Conservation (phyloP, 35 echinoderm and acorn worm species). For the Lytechinus pictus region DNA sequence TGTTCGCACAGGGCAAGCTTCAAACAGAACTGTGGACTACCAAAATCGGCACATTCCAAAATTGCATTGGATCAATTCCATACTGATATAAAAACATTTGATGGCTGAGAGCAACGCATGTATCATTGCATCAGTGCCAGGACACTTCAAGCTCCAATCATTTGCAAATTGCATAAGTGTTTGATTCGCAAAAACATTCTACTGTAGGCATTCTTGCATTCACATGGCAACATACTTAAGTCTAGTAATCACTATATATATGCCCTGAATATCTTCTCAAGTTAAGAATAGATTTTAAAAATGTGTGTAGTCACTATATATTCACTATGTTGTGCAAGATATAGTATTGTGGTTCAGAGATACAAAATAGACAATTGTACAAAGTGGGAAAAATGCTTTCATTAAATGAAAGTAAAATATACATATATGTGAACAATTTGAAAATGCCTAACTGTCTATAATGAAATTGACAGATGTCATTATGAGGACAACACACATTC, state of each 20-base stretch:
- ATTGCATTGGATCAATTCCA: neutral
- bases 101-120: neutral
- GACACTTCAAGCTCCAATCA: too few relatives aligned
- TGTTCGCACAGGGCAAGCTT: too few relatives aligned
- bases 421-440: neutral
- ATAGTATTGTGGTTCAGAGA: neutral
- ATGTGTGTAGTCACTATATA: neutral
- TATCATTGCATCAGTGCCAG: neutral
- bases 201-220: too few relatives aligned
- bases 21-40: neutral
- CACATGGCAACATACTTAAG: neutral
- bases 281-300: neutral
- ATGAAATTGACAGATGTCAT: neutral
- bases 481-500: neutral
- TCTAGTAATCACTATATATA: neutral
- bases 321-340: conserved; percentile 3
- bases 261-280: neutral
- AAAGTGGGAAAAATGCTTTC: neutral
- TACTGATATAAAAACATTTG: neutral
- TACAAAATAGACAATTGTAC: neutral
- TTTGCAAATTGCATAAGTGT: too few relatives aligned
- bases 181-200: too few relatives aligned
- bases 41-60: neutral
- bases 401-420: neutral
- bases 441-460: neutral